These are phyloP conservation scores for Sebastolobus alascanus DNA, from an alignment of 2,797 vertebrate species.

Conservation along the genomic window DNA sequence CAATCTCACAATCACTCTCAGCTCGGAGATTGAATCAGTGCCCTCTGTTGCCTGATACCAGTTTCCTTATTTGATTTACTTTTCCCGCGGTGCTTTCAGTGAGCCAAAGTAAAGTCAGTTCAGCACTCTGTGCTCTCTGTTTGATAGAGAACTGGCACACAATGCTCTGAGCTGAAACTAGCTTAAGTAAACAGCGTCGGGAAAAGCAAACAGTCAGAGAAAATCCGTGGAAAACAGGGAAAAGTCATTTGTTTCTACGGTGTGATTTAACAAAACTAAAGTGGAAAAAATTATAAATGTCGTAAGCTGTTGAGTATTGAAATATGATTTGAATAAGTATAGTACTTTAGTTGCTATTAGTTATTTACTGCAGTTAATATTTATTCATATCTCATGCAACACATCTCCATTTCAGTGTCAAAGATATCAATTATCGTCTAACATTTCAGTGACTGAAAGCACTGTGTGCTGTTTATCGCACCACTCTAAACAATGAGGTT, in stretches of 20 bases:
- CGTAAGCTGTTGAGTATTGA: background rate
- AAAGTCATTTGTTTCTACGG: constrained; percentile 5
- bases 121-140: constrained; percentile 23
- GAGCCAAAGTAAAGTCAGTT: constrained; percentile 43
- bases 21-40: constrained; percentile 36
- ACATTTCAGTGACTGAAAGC: constrained; percentile 19
- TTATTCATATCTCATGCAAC: constrained; percentile 46
- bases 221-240: constrained; percentile 45
- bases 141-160: constrained; percentile 50
- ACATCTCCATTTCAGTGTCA: constrained; percentile 26
- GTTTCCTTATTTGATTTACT: constrained; percentile 47
- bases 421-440: background rate
- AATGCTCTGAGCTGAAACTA: constrained; percentile 60
- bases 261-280: constrained; percentile 18
- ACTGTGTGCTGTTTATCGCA: background rate
- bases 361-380: constrained; percentile 9
- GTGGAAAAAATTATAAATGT: background rate
- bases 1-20: constrained; percentile 16
- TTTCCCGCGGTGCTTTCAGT: constrained; percentile 37
- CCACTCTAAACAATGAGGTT: constrained; percentile 38
- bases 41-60: constrained; percentile 28
- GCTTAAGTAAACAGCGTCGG: constrained; percentile 65
- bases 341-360: background rate
- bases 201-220: constrained; percentile 64
- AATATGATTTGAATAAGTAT: background rate